Conservation (phyloP, 2,888 invertebrate genomes). For the Uropetala carovei region DNA sequence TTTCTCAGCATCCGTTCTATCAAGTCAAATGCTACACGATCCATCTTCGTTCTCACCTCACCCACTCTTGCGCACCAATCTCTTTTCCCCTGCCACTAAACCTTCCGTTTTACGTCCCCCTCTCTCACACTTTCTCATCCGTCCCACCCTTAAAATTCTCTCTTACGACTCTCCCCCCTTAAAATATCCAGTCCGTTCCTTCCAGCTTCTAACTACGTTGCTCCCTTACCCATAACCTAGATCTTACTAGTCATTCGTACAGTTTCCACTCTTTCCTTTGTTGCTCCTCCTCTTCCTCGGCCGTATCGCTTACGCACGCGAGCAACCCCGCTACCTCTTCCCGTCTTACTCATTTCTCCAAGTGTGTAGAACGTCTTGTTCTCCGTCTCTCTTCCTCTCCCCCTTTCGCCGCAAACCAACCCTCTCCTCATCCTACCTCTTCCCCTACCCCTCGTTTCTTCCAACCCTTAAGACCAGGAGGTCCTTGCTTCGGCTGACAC, state of each 20-base stretch:
- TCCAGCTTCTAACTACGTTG: no score
- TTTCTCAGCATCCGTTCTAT: background rate
- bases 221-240: no score
- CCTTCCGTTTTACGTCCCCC: no score
- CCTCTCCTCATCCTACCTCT: background rate
- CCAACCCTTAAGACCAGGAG: conserved; percentile 8
- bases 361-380: conserved; percentile 15
- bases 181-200: no score
- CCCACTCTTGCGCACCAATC: background rate
- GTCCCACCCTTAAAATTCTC: no score
- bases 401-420: background rate
- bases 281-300: no score
- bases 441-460: background rate
- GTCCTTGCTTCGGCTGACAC: conserved; percentile 34
- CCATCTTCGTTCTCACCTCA: background rate
- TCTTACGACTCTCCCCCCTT: no score
- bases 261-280: no score
- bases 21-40: background rate
- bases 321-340: background rate
- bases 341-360: background rate
- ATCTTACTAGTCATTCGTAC: no score
- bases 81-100: background rate
- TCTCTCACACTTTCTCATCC: no score
- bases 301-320: background rate
- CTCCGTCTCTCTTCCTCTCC: background rate